These are phyloP conservation scores for Hormiphora californensis DNA, from an alignment of 37 sponge, comb jelly and placozoan genomes.

Conservation along the genomic window DNA sequence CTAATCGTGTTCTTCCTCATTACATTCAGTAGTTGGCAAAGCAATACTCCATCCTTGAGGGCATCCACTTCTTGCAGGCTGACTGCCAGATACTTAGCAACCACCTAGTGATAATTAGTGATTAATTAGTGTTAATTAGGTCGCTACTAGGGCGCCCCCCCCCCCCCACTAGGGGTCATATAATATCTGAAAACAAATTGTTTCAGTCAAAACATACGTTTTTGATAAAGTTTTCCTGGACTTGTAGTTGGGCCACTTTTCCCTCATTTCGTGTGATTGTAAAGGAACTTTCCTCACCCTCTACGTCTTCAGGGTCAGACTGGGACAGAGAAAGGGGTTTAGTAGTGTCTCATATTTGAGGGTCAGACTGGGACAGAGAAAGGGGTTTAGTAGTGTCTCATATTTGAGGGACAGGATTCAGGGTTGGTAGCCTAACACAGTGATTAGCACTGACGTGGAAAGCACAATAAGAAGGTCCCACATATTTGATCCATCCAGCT, in stretches of 20 bases:
- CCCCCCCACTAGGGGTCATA: no score
- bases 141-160: no score
- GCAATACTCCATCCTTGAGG: not conserved
- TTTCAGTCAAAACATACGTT: not conserved
- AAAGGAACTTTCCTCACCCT: not conserved
- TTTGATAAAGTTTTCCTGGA: slow-evolving; percentile 18
- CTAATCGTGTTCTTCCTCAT: not conserved
- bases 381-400: no score
- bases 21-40: slow-evolving; percentile 12
- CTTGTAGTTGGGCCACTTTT: not conserved
- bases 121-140: not conserved
- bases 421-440: no score
- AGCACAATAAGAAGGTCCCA: no score
- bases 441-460: no score
- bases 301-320: not conserved
- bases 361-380: no score
- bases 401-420: no score
- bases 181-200: no score
- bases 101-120: not conserved
- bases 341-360: no score
- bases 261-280: not conserved
- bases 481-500: no score
- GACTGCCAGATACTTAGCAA: not conserved
- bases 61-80: not conserved
- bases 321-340: no score